Conservation (phyloP, 2,797 vertebrate genomes). For the Agapornis canus region DNA sequence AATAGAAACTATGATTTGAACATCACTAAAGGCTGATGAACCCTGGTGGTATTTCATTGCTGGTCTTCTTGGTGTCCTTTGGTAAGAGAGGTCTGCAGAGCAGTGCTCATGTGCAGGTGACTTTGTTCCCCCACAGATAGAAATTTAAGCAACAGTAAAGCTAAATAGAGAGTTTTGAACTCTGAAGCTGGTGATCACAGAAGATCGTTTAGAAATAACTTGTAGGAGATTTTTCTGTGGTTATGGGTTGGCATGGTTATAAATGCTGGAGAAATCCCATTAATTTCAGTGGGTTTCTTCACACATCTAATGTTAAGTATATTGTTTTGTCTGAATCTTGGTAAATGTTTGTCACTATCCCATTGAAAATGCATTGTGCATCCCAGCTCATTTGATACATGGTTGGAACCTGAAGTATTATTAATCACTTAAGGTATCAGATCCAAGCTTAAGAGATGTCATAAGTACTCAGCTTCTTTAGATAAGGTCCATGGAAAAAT, state of each 20-base stretch:
- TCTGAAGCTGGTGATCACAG: not conserved
- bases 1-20: not conserved
- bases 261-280: not conserved
- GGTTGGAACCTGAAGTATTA: not conserved
- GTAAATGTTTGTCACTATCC: not conserved
- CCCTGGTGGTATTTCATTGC: not conserved
- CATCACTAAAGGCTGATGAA: not conserved
- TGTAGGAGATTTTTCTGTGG: not conserved
- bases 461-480: not conserved
- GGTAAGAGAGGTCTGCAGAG: not conserved
- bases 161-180: not conserved
- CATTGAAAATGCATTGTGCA: not conserved
- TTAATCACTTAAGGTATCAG: not conserved
- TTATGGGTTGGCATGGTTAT: not conserved
- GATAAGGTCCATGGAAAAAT: not conserved
- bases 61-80: not conserved
- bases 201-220: not conserved
- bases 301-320: not conserved
- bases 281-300: not conserved
- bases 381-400: not conserved
- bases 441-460: not conserved
- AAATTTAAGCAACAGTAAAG: not conserved
- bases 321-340: not conserved
- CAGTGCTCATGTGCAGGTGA: not conserved
- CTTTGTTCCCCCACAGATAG: not conserved